Evolutionary conservation across 2,797 vertebrate genomes (phyloP), one percentile per base, ranked within the genome.

Genomic region (Moxostoma hubbsi): DNA sequence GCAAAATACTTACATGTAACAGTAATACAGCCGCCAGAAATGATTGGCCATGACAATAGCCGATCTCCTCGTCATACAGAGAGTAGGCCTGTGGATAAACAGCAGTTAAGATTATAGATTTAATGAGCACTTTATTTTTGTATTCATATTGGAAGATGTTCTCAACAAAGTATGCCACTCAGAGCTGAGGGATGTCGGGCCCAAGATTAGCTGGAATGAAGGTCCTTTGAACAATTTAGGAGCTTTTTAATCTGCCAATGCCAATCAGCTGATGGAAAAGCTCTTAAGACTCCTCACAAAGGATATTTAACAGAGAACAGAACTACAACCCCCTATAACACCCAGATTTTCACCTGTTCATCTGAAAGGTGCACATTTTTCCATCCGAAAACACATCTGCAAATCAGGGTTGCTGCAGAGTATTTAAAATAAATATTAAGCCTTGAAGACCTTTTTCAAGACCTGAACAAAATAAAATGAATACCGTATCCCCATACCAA

Each of bases 11-110:
- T 88, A 99, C 98, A 81, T 99, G 98, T 64, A 99, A 92, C 8
- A 99, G 93, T 57, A 99, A 92, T 66, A 99, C 98, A 54, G 98
- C 98, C 79, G 96, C 98, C 18, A 99, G 95, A 87, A 99, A 99
- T 3, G 98, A 99, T 90, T 99, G 97, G 68, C 98, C 98, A 89
- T 98, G 98, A 89, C 98, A 99, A 82, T 99, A 99, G 36, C 98
- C 98, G 10, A 99, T 98, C 87, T 98, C 98, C 85, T 98, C 95
- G 81, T 99, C 98, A 10, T 96, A 98, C 45, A 99, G 96, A 8
- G 98, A 98, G 84, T 98, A 99, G 7, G 98, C 97, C 98, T 99
- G 85, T 58, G 75, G 54, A 84, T 59, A 82, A 53, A 61, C 15
- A 13, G 2, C n/a, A 18, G 13, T 69, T 69, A 0, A 69, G 13